Conservation (phyloP, 2,797 vertebrate genomes). For the Antennarius maculatus region DNA sequence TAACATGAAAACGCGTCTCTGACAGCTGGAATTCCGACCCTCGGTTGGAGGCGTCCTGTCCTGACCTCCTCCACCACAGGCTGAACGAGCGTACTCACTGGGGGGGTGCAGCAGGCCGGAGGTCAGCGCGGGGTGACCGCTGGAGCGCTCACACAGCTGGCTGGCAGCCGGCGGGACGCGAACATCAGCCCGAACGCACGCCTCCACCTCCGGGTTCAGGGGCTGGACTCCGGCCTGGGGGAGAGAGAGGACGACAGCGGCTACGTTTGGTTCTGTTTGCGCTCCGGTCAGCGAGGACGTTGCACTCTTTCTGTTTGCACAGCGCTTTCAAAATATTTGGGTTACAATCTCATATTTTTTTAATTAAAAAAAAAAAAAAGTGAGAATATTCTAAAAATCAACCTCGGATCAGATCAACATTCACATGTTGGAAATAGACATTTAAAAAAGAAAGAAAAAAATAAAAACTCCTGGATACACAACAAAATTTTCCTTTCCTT, state of each 20-base stretch:
- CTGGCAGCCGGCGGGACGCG: constrained; percentile 84
- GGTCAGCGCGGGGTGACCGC: constrained; percentile 76
- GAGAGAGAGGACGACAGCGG: constrained; percentile 34
- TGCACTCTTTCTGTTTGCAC: constrained; percentile 21
- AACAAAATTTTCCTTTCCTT: too few species aligned
- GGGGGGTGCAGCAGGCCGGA: constrained; percentile 92
- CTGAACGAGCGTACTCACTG: constrained; percentile 81
- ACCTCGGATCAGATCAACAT: too few species aligned
- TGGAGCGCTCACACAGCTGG: constrained; percentile 87
- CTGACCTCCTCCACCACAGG: constrained; percentile 22
- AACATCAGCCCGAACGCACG: constrained; percentile 91
- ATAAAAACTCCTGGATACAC: too few species aligned
- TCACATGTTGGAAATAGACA: background rate
- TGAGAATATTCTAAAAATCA: too few species aligned
- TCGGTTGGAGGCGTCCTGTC: constrained; percentile 13
- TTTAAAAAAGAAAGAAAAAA: background rate
- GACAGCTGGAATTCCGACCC: constrained; percentile 53
- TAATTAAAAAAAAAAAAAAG: background rate
- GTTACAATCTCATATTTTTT: background rate
- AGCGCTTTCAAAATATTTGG: constrained; percentile 19
- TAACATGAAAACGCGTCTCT: constrained; percentile 52
- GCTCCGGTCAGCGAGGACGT: constrained; percentile 29
- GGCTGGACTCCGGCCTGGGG: constrained; percentile 76
- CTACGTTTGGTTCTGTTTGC: constrained; percentile 22
- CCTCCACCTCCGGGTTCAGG: constrained; percentile 78